Conservation (phyloP, 2,113 vertebrate species). For the Hydropotes inermis region DNA sequence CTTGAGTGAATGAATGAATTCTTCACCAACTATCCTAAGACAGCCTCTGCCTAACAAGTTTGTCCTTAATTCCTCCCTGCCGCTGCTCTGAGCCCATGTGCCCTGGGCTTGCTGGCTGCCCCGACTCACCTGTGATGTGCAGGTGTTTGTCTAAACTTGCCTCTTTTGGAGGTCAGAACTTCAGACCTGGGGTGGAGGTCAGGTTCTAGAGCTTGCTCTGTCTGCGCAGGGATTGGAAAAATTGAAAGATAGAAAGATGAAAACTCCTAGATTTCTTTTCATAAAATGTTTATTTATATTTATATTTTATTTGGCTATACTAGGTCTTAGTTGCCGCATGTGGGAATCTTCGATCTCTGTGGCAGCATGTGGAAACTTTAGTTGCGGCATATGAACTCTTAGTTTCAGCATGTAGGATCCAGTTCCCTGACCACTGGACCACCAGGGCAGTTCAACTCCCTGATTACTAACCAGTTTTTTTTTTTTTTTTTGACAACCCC, state of each 20-base stretch:
- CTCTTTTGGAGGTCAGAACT: neutral
- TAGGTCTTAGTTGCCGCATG: neutral
- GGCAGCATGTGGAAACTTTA: neutral
- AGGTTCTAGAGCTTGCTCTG: neutral
- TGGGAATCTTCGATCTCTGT: neutral
- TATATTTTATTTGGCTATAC: neutral
- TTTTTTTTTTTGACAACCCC: neutral
- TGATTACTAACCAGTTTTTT: neutral
- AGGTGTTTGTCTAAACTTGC: neutral
- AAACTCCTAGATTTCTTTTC: neutral
- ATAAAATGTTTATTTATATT: neutral
- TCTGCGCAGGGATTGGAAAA: neutral
- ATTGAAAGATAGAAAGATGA: neutral
- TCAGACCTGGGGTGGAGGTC: neutral
- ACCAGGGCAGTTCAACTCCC: neutral
- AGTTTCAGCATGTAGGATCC: neutral
- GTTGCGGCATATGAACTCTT: neutral
- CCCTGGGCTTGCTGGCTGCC: neutral
- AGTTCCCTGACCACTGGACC: neutral
- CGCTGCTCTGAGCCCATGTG: neutral
- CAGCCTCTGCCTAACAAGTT: neutral
- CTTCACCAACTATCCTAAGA: neutral
- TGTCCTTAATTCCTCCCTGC: neutral
- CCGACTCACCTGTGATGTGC: rapidly evolving
- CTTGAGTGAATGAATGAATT: neutral